Conservation (phyloP, 2,797 vertebrate genomes). For the Thalassophryne amazonica region DNA sequence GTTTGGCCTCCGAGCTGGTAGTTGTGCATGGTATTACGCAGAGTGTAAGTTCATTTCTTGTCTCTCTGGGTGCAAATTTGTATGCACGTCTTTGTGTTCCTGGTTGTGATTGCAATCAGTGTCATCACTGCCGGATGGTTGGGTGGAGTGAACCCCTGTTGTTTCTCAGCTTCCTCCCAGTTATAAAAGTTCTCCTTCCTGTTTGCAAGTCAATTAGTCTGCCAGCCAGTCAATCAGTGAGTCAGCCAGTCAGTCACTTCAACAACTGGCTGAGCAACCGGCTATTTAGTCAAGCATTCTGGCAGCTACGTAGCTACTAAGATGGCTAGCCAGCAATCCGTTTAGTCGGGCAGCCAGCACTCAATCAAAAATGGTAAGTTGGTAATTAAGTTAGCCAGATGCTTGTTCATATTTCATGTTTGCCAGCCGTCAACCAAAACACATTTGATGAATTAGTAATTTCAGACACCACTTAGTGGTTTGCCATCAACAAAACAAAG, state of each 20-base stretch:
- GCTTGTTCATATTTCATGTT: slow-evolving; percentile 1
- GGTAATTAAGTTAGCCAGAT: slow-evolving; percentile 14
- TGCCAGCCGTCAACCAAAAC: slow-evolving; percentile 28
- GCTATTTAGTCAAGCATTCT: slow-evolving; percentile 28
- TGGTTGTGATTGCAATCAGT: slow-evolving; percentile 72
- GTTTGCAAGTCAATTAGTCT: slow-evolving; percentile 42
- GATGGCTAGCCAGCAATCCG: slow-evolving; percentile 1
- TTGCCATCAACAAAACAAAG: slow-evolving; percentile 21
- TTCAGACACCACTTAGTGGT: not conserved
- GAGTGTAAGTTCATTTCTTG: slow-evolving; percentile 3
- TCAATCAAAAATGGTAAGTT: slow-evolving; percentile 14
- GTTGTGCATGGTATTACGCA: not conserved
- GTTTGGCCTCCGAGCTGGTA: not conserved
- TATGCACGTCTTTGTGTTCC: slow-evolving; percentile 13
- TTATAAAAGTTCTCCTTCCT: slow-evolving; percentile 36
- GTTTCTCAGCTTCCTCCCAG: slow-evolving; percentile 30
- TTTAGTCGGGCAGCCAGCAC: slow-evolving; percentile 2
- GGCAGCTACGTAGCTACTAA: slow-evolving; percentile 7
- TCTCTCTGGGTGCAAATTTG: not conserved
- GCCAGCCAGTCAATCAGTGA: slow-evolving; percentile 4
- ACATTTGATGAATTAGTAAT: slow-evolving; percentile 17
- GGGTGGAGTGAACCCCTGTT: slow-evolving; percentile 36
- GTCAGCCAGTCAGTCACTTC: slow-evolving; percentile 10
- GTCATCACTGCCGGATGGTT: slow-evolving; percentile 42
- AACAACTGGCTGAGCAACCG: slow-evolving; percentile 21